Evolutionary conservation across 2,888 invertebrate genomes (phyloP), one percentile per base, ranked within the genome.

Genomic region (Drosophila atripex): DNA sequence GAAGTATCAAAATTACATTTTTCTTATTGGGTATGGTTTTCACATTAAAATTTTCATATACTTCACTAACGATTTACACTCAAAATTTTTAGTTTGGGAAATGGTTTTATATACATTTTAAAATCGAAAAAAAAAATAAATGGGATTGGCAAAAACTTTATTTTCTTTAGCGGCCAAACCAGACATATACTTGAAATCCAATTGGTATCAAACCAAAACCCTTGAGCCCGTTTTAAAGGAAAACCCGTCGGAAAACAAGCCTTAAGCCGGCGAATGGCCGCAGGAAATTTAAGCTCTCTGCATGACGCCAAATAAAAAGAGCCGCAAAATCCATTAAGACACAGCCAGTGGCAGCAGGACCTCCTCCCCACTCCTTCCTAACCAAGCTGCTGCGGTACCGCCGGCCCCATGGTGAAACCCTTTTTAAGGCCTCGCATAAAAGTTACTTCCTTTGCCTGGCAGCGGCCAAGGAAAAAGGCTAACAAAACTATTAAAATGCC

Each of bases 401-500:
- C 32, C 43, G 16, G 21, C 49, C 45, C 51, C 39, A 39, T 41
- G 38, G 45, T 41, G 28, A 68, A 71, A 49, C 69, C 83, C 61
- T 61, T 73, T 75, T 88, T 75, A 66, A 64, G 77, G 57, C 72
- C 55, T 74, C 65, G 69, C 83, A 88, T 77, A 88, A 88, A 88
- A 83, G 86, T 79, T 59, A 70, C 83, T 79, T 88, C 79, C 83
- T 76, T 71, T 71, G 82, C 70, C 76, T 52, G 78, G 47, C 57
- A 59, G 60, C 64, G 69, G 28, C 76, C 38, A 39, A 59, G 52
- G 39, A 74, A 79, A 68, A 77, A 66, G 72, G 74, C 83, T 76
- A 80, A 86, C 80, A 78, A 88, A 86, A 88, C 88, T 84, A 86
- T 88, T 84, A 86, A 88, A 84, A 76, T 75, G 76, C 82, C 87